Evolutionary conservation across 2,888 invertebrate genomes (phyloP), one percentile per base, ranked within the genome.

Genomic region (Rhingia rostrata): DNA sequence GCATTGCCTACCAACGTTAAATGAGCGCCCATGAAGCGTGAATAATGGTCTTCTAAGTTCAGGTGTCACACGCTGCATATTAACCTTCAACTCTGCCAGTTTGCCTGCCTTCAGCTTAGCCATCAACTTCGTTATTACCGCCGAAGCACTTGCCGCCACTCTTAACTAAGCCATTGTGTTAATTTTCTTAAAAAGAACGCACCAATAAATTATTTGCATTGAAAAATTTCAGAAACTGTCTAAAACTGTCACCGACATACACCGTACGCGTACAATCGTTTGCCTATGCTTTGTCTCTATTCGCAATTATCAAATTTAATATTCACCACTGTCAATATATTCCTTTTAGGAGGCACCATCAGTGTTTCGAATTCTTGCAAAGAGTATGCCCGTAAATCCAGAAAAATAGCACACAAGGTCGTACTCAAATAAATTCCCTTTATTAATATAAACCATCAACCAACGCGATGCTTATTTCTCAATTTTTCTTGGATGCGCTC

Each of bases 11-110:
- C 70, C 10, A 78, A n/a, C 2, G 56, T 3, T 7, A 79, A 64
- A 58, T 70, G 78, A 0, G 70, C 56, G 49, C 64, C 43, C 12
- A 39, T 41, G 12, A 70, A 78, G n/a, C 63, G 9, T 4, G 41
- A 9, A 9, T 47, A n/a, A n/a, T n/a, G n/a, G 7, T 49, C 33
- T 9, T 70, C 70, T 10, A 64, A 35, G 35, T 70, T 70, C 70
- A 33, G 70, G n/a, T 5, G 49, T 70, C 3, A 49, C 41, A 41
- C 69, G 64, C 14, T 72, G 43, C 58, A 41, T 53, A 6, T 54
- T 47, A 4, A 70, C 32, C 9, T 70, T 64, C 6, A 45, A 10
- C 12, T 54, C 54, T 0, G 37, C 10, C n/a, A 70, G 9, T 12
- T 41, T 7, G 39, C 70, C 51, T 37, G 43, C 47, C 12, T 70